Percentiles rank a stretch among this genome's conserved stretches.
phyloP scores from a whole-genome alignment of 1,140 invertebrate genomes.

The Rhagoletis zephyria region DNA sequence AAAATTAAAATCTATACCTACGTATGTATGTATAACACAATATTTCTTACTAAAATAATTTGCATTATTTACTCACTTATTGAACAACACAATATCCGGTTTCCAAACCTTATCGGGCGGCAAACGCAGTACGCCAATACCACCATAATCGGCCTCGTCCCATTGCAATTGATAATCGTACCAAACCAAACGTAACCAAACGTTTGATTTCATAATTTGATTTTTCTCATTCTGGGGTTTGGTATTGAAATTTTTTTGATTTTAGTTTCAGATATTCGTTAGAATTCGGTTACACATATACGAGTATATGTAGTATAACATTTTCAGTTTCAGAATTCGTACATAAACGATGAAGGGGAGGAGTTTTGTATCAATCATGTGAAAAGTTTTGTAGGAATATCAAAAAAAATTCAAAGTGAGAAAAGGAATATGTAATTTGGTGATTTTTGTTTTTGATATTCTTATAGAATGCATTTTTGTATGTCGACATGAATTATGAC shows the following conservation, averaged over 20 bases:
- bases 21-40: not conserved
- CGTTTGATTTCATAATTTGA: slow-evolving; percentile 99
- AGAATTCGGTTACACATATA: slow-evolving; percentile 26
- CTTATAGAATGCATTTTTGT: not conserved
- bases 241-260: slow-evolving; percentile 18
- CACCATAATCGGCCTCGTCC: slow-evolving; percentile 98
- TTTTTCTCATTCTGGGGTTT: slow-evolving; percentile 94
- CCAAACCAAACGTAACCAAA: slow-evolving; percentile 97
- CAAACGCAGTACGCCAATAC: slow-evolving; percentile 93
- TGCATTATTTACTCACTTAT: slow-evolving; percentile 87
- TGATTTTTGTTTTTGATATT: not conserved
- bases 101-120: slow-evolving; percentile 99
- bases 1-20: too few relatives aligned
- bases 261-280: slow-evolving; percentile 29
- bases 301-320: slow-evolving; percentile 4
- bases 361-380: slow-evolving; percentile 29
- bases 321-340: slow-evolving; percentile 38
- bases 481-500: not conserved
- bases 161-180: slow-evolving; percentile 97
- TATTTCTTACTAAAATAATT: not conserved
- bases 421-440: not conserved
- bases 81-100: slow-evolving; percentile 99
- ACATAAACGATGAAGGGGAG: slow-evolving; percentile 51
- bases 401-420: not conserved
- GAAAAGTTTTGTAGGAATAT: not conserved